Evolutionary conservation across 2,113 vertebrate genomes (phyloP), one percentile per base, ranked within the genome.

Genomic region (Riparia riparia): DNA sequence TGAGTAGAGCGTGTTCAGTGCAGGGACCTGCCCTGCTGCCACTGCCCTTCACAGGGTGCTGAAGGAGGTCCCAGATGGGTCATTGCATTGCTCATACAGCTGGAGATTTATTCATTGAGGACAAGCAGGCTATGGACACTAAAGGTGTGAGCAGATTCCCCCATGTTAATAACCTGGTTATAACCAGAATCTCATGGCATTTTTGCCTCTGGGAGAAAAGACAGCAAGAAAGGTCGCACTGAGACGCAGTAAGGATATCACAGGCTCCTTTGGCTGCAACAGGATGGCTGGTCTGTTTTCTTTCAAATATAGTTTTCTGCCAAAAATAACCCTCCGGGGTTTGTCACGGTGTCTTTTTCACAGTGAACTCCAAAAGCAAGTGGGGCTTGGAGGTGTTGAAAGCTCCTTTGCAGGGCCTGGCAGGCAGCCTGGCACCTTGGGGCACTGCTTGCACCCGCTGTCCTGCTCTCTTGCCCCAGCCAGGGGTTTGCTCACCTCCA

Each of bases 371-470:
- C 41, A 56, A 65, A 86, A 77, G 45, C 37, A 22, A 51, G n/a
- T 12, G 0, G 0, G 24, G 50, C 26, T 93, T 1, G 0, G 34
- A 69, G 71, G 12, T 57, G 57, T 49, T 42, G 64, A 69, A 65
- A 41, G 26, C n/a, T 34, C 19, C 54, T 80, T 13, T 5, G 14
- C 18, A 12, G 1, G 2, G 44, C 25, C 1, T 1, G 49, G 25
- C 41, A 53, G 61, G 49, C 63, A 82, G 65, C 56, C 65, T 49
- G 66, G 56, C 37, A 2, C 24, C 73, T 29, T 4, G 54, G 78
- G 69, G 50, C 9, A 13, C 78, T 39, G 64, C 51, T 31, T 0
- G 0, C n/a, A 29, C 20, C 41, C 7, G 0, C 56, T 47, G 79
- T 45, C 71, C 11, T 53, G 39, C 10, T 34, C 51, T 56, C 11